Base-by-base conservation (phyloP, 2,113 vertebrate genomes). In the Strix uralensis region DNA sequence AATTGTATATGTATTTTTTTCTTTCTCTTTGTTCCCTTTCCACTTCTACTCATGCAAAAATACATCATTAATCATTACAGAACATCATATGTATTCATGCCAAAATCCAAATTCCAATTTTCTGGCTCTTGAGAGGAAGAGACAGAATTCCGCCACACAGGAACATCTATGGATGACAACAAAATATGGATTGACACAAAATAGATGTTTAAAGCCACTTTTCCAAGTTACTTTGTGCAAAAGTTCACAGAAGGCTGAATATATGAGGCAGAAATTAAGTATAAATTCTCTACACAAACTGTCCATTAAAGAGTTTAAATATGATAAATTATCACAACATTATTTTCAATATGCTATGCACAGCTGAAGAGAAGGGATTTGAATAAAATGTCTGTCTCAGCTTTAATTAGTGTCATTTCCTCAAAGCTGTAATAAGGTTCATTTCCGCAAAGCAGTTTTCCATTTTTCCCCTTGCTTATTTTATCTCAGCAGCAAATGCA, bases 371-470 rank as follows among this genome's bases (percentile, higher is more conserved):
- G 71, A 88, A 69, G 18, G 32, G 44, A 94, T 81, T 81, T 91
- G 77, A 95, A 95, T 84, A 75, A 85, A 93, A 90, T 79, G 25
- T 57, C 93, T 91, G 55, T 54, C 72, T 88, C 92, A 95, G 81
- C 86, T 92, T 86, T 91, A 86, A 93, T 95, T 84, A 75, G 69
- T 52, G 51, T 59, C 65, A 97, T 92, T 97, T 96, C 81, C 91
- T 96, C 52, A 91, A 96, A 91, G 72, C 61, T 94, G 69, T 89
- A 96, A 92, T 61, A 96, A 71, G 61, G 57, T 89, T 91, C 69
- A 91, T 91, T 94, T 95, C 94, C 3, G 4, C 82, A 92, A 74
- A 86, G 69, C 65, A 63, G 69, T 93, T 81, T 81, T 78, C 26
- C 47, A 49, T 84, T 96, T 96, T 93, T 22, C 42, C 47, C 25